phyloP scores from a whole-genome alignment of 2,888 invertebrate species.

The Antheraea assamensis region DNA sequence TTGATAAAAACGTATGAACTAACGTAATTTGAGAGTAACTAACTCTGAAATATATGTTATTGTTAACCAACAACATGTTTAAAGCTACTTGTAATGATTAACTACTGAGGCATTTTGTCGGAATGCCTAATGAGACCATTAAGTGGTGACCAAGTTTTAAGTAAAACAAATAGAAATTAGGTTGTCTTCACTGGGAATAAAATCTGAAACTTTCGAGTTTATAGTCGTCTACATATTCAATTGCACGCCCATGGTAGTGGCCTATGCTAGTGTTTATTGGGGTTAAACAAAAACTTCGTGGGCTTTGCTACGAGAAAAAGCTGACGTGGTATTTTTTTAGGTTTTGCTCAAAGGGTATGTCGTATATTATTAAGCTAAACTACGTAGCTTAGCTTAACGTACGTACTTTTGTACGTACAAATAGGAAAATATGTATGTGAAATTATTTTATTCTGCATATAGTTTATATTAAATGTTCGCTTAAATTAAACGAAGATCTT shows the following conservation, averaged over 20 bases:
- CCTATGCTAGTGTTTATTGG: neutral
- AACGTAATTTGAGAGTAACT: no score
- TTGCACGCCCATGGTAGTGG: neutral
- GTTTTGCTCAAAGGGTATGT: neutral
- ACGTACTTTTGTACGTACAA: no score
- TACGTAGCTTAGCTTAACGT: no score
- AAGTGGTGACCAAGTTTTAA: no score
- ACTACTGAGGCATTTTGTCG: no score
- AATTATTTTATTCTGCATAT: neutral
- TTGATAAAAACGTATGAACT: no score
- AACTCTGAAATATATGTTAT: no score
- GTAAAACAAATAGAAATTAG: no score
- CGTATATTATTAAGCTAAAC: neutral
- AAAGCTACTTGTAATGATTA: neutral
- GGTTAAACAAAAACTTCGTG: neutral
- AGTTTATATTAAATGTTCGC: neutral
- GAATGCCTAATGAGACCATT: no score
- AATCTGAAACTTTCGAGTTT: no score
- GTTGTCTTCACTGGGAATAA: no score
- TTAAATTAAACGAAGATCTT: neutral
- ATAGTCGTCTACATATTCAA: neutral
- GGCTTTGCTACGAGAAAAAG: neutral
- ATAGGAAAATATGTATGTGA: neutral
- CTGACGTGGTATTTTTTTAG: neutral
- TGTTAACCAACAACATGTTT: no score